Conservation (phyloP, 2,113 vertebrate species). For the Sander vitreus region DNA sequence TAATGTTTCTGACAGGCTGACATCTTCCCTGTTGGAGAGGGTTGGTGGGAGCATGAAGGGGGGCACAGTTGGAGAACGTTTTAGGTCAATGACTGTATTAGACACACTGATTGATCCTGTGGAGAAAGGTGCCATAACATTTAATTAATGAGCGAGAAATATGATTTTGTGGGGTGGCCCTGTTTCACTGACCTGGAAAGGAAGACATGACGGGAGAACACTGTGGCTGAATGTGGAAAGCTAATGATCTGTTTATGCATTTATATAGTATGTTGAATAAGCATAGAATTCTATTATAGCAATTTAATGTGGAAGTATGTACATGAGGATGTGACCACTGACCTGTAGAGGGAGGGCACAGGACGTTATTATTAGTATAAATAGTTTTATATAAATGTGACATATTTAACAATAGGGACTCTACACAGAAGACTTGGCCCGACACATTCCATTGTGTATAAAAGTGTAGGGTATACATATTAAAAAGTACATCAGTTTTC, state of each 20-base stretch:
- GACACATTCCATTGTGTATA: conserved; percentile 14
- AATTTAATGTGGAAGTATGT: conserved; percentile 33
- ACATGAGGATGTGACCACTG: conserved; percentile 28
- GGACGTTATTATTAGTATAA: not conserved
- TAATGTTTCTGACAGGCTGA: conserved; percentile 61
- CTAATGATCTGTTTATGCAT: conserved; percentile 62
- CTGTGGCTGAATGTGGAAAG: conserved; percentile 26
- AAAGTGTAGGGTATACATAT: conserved; percentile 23
- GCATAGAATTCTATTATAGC: conserved; percentile 22
- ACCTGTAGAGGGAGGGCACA: conserved; percentile 5
- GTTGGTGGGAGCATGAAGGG: conserved; percentile 48
- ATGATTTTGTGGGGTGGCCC: conserved; percentile 34
- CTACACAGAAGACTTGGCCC: conserved; percentile 4
- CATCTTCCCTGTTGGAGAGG: conserved; percentile 52
- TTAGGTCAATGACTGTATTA: conserved; percentile 78
- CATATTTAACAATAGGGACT: not conserved
- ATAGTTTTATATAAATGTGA: conserved; percentile 3
- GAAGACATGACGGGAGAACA: conserved; percentile 47
- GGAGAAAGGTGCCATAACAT: conserved; percentile 66
- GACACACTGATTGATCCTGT: conserved; percentile 75
- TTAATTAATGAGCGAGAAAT: conserved; percentile 71
- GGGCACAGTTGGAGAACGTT: conserved; percentile 62
- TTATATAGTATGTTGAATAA: conserved; percentile 35
- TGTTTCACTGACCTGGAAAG: conserved; percentile 64
- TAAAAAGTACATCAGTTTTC: conserved; percentile 53